Conservation (phyloP, 2,888 invertebrate species). For the Ennomos erosarius region DNA sequence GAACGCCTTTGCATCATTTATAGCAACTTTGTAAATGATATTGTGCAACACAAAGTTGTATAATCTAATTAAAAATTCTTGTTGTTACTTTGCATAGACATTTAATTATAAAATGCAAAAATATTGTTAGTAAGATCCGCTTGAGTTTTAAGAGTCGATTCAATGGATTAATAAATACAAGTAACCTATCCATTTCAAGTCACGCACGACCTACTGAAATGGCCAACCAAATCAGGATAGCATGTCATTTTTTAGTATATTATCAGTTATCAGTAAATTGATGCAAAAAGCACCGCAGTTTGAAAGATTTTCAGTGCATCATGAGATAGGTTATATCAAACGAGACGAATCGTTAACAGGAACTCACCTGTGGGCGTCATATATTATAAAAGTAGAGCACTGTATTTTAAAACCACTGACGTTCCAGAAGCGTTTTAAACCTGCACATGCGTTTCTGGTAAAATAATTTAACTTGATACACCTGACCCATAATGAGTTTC, state of each 20-base stretch:
- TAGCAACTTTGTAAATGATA: conserved; percentile 13
- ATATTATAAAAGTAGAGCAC: conserved; percentile 10
- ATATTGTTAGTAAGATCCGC: conserved; percentile 14
- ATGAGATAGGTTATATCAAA: conserved; percentile 12
- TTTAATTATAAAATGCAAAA: conserved; percentile 27
- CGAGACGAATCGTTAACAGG: conserved; percentile 29
- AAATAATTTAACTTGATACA: too few species aligned
- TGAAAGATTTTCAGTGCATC: conserved; percentile 28
- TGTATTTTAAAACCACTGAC: conserved; percentile 1
- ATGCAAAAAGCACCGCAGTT: conserved; percentile 33
- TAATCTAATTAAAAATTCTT: conserved; percentile 27
- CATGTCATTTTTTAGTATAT: conserved; percentile 8
- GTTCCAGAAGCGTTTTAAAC: too few species aligned
- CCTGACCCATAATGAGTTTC: too few species aligned
- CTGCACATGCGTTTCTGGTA: too few species aligned
- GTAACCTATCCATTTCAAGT: conserved; percentile 2
- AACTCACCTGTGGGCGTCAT: conserved; percentile 17
- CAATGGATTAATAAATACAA: conserved; percentile 8
- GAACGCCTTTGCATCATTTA: conserved; percentile 27
- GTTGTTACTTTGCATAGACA: conserved; percentile 26
- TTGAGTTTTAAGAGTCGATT: conserved; percentile 3
- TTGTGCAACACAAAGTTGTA: conserved; percentile 24
- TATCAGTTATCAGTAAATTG: conserved; percentile 18
- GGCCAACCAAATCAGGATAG: conserved; percentile 17
- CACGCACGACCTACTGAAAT: conserved; percentile 12